phyloP scores from a whole-genome alignment of 2,113 vertebrate species.

The Phalacrocorax brasilianus region DNA sequence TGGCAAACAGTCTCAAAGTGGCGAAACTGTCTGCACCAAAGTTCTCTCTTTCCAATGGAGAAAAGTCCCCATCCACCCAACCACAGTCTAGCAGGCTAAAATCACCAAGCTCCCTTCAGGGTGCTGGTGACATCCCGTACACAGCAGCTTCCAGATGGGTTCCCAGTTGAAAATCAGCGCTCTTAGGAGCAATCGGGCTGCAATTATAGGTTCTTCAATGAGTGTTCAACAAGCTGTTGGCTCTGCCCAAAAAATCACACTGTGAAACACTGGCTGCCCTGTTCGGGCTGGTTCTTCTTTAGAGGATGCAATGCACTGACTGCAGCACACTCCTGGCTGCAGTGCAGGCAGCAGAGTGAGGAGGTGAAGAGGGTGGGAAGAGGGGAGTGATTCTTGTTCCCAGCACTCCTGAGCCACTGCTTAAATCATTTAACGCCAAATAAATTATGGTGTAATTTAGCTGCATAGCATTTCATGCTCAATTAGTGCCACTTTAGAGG shows the following conservation, averaged over 20 bases:
- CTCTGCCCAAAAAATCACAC: background rate
- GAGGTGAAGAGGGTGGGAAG: background rate
- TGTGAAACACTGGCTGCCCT: fast-evolving
- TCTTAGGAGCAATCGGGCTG: background rate
- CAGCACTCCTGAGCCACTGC: constrained; percentile 11
- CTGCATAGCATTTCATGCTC: constrained; percentile 60
- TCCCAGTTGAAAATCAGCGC: background rate
- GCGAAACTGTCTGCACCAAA: background rate
- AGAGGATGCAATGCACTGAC: fast-evolving
- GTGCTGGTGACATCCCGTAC: background rate
- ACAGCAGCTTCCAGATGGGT: fast-evolving
- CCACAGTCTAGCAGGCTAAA: background rate
- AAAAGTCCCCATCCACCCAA: background rate
- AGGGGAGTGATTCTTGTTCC: constrained; percentile 8
- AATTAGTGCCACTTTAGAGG: constrained; percentile 62
- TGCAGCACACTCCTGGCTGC: fast-evolving
- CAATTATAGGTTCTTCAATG: background rate
- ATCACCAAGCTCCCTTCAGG: background rate
- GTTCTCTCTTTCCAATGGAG: background rate
- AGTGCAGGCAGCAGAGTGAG: background rate
- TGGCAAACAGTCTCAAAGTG: background rate
- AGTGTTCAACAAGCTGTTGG: background rate
- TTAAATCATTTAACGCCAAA: constrained; percentile 53
- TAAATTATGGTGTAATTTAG: constrained; percentile 66
- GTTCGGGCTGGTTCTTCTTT: fast-evolving